Base-by-base conservation (phyloP, 2,888 invertebrate genomes). In the Dynastes tityus region DNA sequence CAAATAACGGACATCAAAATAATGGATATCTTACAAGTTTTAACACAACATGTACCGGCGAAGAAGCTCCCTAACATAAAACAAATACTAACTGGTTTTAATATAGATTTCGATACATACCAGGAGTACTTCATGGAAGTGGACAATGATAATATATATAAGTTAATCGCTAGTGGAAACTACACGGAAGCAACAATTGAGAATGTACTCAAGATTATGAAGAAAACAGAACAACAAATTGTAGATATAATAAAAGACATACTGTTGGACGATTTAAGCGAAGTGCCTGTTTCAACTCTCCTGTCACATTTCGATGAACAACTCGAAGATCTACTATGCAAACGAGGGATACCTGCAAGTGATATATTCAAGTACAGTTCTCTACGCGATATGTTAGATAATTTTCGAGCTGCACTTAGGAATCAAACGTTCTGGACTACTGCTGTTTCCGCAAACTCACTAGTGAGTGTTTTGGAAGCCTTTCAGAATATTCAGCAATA, bases 111-210 rank as follows among this genome's bases (percentile, higher is more conserved):
- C 11, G 8, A 61, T 2, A 77, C 79, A 16, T 81, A 80, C 55
- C 76, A 77, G 55, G 68, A 73, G 22, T 61, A 45, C 27, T 27
- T 74, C 4, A 45, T 49, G 6, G 73, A 45, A 45, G 80, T 79
- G 2, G 78, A 77, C 13, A 80, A 82, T 64, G 68, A 22, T 9
- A 22, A 45, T 2, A 78, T 80, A 8, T 73, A 79, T 32, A 40
- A 77, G 51, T 63, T 82, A n/a, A 51, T 82, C 11, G 58, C 74
- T 11, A 77, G 29, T 3, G 82, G 81, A 32, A 81, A 80, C 68
- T 82, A 81, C 11, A 80, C 80, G 16, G 8, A 71, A 32, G 70
- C 63, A 16, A 78, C 78, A 40, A 45, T 82, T 11, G 16, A 78
- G 45, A 45, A 53, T 11, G 76, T 73, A 4, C 40, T 81, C 16